Base-by-base conservation (phyloP, 2,797 vertebrate species). In the Hyperoplus immaculatus region DNA sequence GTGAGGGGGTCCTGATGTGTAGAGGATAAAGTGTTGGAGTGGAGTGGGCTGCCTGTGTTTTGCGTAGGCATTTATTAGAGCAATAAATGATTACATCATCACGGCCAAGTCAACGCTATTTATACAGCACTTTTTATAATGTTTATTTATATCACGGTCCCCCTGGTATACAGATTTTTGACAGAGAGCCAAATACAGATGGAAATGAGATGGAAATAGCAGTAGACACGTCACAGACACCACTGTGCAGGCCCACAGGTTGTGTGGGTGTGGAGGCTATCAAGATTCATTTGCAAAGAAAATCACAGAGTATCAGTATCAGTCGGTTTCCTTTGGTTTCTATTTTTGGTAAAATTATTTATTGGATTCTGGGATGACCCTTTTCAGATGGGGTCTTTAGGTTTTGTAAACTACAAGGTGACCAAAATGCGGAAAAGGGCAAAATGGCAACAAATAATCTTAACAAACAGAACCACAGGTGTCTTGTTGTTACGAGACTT, bases 41-140 rank as follows among this genome's bases (percentile, higher is more conserved):
- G 75, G 90, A 88, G 86, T 93, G 89, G 86, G 89, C 82, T 64
- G 82, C 56, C 16, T 15, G 49, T 74, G 84, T 92, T 29, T 3
- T 93, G 89, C 82, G 83, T 92, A 91, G 93, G 89, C 76, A 57
- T 85, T 83, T 83, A 88, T 82, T 78, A 75, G 76, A 87, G 75
- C 70, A 39, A 10, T 78, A 84, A 84, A 88, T 82, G 68, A 89
- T 93, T 92, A 89, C 86, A 82, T 92, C 91, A 94, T 74, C 81
- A 56, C 62, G 0, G 75, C 69, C 75, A 67, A 81, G 82, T 82
- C 72, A 65, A 57, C 56, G 79, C 85, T 88, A 87, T 89, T 91
- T 90, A 87, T 84, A 84, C 56, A 1, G 29, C 13, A 16, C 79
- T 78, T 80, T 29, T 86, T 81, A 59, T 70, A 60, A 72, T 84